phyloP scores from a whole-genome alignment of 2,888 invertebrate genomes.

The Eupeodes luniger region DNA sequence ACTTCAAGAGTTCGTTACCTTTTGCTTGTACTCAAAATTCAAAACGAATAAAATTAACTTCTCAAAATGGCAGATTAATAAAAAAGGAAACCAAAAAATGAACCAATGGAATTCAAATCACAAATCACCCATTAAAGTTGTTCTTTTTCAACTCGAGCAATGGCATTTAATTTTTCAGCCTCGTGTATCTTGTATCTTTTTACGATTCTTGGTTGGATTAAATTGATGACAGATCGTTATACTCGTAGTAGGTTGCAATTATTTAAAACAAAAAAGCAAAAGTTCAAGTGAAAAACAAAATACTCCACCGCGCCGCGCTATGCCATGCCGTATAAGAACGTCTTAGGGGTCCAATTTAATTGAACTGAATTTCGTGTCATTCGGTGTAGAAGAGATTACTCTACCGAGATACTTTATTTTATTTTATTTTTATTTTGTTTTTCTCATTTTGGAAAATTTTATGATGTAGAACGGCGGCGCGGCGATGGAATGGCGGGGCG shows the following conservation, averaged over 20 bases:
- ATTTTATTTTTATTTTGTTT: background rate
- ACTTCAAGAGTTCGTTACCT: conserved; percentile 28
- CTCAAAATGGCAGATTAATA: conserved; percentile 20
- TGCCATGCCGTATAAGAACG: conserved; percentile 4
- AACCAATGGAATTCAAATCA: conserved; percentile 57
- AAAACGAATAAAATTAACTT: conserved; percentile 43
- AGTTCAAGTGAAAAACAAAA: background rate
- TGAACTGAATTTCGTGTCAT: conserved; percentile 65
- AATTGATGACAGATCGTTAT: conserved; percentile 64
- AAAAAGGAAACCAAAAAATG: background rate
- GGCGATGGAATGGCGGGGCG: background rate
- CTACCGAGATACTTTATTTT: conserved; percentile 49
- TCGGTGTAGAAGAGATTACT: conserved; percentile 57
- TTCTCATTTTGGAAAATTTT: conserved; percentile 65
- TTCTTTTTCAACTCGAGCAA: background rate
- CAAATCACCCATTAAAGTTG: conserved; percentile 59
- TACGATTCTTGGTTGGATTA: conserved; percentile 30
- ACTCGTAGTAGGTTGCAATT: background rate
- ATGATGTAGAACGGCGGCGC: conserved; percentile 65
- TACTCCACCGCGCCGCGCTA: no score
- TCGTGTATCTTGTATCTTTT: conserved; percentile 12
- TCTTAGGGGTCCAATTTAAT: conserved; percentile 62
- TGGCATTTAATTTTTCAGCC: conserved; percentile 14
- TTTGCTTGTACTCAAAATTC: conserved; percentile 27
- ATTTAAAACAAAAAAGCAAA: background rate